phyloP scores from a whole-genome alignment of 2,888 invertebrate genomes.

The Kuschelorhynchus macadamiae region DNA sequence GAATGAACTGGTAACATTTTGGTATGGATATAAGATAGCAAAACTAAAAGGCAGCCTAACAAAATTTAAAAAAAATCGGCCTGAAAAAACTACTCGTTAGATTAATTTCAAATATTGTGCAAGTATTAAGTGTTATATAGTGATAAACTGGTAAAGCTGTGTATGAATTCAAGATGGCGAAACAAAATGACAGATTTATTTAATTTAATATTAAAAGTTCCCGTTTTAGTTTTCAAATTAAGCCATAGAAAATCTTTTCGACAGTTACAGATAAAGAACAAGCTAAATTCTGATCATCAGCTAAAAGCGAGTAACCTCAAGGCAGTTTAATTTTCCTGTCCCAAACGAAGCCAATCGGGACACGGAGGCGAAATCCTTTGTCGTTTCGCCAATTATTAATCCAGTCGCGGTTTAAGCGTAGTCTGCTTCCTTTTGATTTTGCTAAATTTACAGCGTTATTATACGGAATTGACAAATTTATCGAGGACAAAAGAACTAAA shows the following conservation, averaged over 20 bases:
- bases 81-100: too few species aligned
- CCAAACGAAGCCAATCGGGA: conserved; percentile 42
- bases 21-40: too few species aligned
- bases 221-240: background rate
- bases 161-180: too few species aligned
- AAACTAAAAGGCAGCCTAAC: too few species aligned
- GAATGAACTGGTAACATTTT: too few species aligned
- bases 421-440: conserved; percentile 38
- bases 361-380: conserved; percentile 30
- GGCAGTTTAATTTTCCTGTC: conserved; percentile 31
- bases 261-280: conserved; percentile 23
- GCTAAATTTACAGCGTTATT: background rate
- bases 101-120: too few species aligned
- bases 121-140: too few species aligned
- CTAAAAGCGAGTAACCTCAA: conserved; percentile 32
- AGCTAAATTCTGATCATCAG: conserved; percentile 24
- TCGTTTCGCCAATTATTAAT: conserved; percentile 25
- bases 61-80: too few species aligned
- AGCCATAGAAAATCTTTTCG: conserved; percentile 2
- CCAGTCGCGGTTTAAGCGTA: conserved; percentile 1
- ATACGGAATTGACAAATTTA: too few species aligned
- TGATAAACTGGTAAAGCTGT: too few species aligned
- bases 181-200: too few species aligned
- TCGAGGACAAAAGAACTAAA: background rate
- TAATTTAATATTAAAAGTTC: too few species aligned